These are phyloP conservation scores for Pithys albifrons DNA, from an alignment of 2,113 vertebrate species.

Conservation along the genomic window DNA sequence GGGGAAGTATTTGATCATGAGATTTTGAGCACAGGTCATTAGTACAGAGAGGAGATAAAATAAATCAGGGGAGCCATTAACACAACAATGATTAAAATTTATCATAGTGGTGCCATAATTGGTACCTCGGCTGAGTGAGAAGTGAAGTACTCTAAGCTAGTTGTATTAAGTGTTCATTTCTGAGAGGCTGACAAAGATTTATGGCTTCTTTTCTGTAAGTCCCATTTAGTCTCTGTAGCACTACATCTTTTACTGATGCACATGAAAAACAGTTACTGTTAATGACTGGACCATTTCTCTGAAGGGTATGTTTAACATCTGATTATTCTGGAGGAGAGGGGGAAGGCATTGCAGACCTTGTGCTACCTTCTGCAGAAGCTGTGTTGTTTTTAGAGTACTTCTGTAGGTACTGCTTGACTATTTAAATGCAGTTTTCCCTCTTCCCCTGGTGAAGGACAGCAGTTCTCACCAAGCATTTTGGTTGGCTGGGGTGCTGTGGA, in stretches of 20 bases:
- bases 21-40: slow-evolving; percentile 38
- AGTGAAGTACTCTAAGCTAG: slow-evolving; percentile 31
- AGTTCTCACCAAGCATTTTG: not conserved
- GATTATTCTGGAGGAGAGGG: not conserved
- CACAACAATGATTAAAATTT: slow-evolving; percentile 59
- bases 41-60: slow-evolving; percentile 23
- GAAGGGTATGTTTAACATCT: slow-evolving; percentile 44
- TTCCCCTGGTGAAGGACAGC: not conserved
- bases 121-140: slow-evolving; percentile 14
- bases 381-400: not conserved
- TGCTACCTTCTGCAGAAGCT: not conserved
- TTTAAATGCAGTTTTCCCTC: not conserved
- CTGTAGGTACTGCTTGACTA: slow-evolving; percentile 14
- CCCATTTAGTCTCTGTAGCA: not conserved
- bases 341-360: not conserved
- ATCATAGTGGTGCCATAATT: slow-evolving; percentile 46
- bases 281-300: slow-evolving; percentile 30
- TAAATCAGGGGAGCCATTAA: slow-evolving; percentile 44
- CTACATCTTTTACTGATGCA: slow-evolving; percentile 58
- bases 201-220: slow-evolving; percentile 55
- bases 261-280: slow-evolving; percentile 37
- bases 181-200: slow-evolving; percentile 60
- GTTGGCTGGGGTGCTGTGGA: not conserved
- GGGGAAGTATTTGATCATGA: slow-evolving; percentile 20
- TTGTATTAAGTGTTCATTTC: slow-evolving; percentile 57